Conservation (phyloP, 1,140 invertebrate genomes). For the Acyrthosiphon pisum region DNA sequence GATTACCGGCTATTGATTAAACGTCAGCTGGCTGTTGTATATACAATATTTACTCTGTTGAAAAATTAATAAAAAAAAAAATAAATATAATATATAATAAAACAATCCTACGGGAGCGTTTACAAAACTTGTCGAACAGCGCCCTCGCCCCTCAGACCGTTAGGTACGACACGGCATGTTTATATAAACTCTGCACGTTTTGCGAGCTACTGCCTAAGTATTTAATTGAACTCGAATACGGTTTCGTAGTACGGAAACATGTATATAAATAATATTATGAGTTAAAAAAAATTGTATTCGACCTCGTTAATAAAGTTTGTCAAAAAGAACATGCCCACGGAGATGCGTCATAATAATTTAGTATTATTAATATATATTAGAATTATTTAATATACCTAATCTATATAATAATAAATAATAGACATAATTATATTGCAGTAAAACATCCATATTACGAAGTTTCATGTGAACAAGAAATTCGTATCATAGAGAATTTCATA, state of each 20-base stretch:
- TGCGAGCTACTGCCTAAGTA: not conserved
- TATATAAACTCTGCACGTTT: not conserved
- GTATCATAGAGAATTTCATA: too few relatives aligned
- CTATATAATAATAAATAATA: not conserved
- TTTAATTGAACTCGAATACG: not conserved
- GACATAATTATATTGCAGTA: not conserved
- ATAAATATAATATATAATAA: not conserved
- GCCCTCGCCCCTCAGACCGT: not conserved
- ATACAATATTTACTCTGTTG: not conserved
- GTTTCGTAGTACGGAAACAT: not conserved
- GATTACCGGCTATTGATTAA: conserved; percentile 39
- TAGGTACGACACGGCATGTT: not conserved
- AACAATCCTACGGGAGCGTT: not conserved
- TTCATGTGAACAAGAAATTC: too few relatives aligned
- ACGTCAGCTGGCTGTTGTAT: not conserved
- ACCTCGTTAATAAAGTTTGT: not conserved
- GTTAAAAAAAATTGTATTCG: not conserved
- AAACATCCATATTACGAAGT: too few relatives aligned
- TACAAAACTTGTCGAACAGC: not conserved
- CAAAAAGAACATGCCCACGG: not conserved
- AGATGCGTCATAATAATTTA: not conserved
- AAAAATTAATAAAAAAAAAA: conserved; percentile 21
- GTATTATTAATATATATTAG: too few relatives aligned
- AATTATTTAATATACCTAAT: too few relatives aligned
- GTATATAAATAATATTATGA: not conserved